Conservation (phyloP, 2,888 invertebrate species). For the Theretra japonica region DNA sequence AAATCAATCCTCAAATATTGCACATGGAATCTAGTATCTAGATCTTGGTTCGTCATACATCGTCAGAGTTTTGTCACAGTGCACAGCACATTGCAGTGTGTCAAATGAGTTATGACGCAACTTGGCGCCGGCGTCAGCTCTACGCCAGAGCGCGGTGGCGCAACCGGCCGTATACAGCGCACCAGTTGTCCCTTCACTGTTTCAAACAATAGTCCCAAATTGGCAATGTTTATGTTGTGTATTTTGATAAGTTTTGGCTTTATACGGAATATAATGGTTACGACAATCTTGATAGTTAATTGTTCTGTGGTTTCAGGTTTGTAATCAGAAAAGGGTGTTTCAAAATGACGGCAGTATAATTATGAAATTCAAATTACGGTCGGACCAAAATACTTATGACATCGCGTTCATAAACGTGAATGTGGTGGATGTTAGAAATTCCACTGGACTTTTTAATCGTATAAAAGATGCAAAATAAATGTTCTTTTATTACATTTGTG, state of each 20-base stretch:
- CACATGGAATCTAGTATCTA: neutral
- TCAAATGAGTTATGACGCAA: slow-evolving; percentile 27
- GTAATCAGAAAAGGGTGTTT: too few relatives aligned
- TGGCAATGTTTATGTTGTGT: neutral
- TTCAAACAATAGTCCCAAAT: slow-evolving; percentile 6
- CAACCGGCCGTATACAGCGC: slow-evolving; percentile 2
- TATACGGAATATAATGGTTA: neutral
- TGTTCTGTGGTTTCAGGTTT: neutral
- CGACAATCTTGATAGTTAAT: neutral
- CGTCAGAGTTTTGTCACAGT: neutral
- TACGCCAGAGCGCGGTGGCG: neutral
- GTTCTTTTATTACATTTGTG: too few relatives aligned
- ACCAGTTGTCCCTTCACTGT: neutral
- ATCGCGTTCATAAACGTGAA: too few relatives aligned
- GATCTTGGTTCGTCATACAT: neutral
- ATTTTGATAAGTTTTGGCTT: neutral
- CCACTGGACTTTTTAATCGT: too few relatives aligned
- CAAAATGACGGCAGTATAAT: too few relatives aligned
- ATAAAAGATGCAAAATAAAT: too few relatives aligned
- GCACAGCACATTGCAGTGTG: neutral
- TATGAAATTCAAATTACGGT: too few relatives aligned
- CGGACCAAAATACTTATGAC: too few relatives aligned
- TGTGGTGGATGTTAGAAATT: too few relatives aligned
- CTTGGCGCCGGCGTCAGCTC: slow-evolving; percentile 2
- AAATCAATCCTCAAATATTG: too few relatives aligned